These are phyloP conservation scores for Cephus pygmeus DNA, from an alignment of 2,888 invertebrate genomes.

Conservation along the genomic window DNA sequence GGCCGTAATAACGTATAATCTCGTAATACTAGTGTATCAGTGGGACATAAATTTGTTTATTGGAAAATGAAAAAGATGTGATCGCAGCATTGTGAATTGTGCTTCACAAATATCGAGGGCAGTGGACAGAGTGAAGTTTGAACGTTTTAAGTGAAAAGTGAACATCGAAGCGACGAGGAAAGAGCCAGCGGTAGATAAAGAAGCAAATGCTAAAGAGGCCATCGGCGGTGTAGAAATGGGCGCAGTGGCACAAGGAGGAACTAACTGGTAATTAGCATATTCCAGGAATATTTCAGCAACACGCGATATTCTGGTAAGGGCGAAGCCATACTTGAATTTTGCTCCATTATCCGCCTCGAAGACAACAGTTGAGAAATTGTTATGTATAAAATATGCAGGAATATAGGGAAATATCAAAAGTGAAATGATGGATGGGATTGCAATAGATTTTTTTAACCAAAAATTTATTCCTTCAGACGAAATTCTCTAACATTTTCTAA, in stretches of 20 bases:
- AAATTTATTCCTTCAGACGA: neutral
- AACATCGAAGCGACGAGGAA: neutral
- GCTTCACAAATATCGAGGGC: too few relatives aligned
- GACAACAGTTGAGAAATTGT: neutral
- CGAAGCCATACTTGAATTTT: conserved; percentile 1
- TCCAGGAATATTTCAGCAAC: conserved; percentile 52
- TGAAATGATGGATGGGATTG: neutral
- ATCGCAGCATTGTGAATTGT: too few relatives aligned
- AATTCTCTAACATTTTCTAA: neutral
- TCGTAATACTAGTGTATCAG: too few relatives aligned
- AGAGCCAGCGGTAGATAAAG: conserved; percentile 6
- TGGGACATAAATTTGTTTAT: too few relatives aligned
- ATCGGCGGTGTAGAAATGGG: conserved; percentile 35
- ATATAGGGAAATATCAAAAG: neutral
- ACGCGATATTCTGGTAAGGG: conserved; percentile 47
- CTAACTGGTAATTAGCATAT: conserved; percentile 54
- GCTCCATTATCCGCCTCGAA: neutral
- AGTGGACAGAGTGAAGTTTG: too few relatives aligned
- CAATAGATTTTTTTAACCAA: neutral
- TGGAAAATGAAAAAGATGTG: too few relatives aligned
- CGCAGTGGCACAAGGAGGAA: conserved; percentile 47
- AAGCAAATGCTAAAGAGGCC: conserved; percentile 26
- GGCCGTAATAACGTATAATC: too few relatives aligned
- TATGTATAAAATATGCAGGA: neutral
- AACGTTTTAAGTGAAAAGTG: too few relatives aligned